phyloP scores from a whole-genome alignment of 2,113 vertebrate species.

The Pagrus major region DNA sequence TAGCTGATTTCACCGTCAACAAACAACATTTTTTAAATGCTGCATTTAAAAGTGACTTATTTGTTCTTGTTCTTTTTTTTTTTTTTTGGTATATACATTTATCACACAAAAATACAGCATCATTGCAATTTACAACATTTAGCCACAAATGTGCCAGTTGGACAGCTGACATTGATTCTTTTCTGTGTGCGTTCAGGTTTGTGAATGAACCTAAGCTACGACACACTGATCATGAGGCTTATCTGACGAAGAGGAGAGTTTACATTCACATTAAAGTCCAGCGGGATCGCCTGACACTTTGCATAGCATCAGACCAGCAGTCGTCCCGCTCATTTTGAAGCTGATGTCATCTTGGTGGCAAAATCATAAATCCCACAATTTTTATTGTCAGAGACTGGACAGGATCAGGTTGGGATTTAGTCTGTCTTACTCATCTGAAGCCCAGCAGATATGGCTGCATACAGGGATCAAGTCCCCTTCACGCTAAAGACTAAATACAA shows the following conservation, averaged over 20 bases:
- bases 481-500: constrained; percentile 18
- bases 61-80: too few relatives aligned
- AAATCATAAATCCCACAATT: background rate
- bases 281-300: constrained; percentile 55
- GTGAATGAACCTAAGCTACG: constrained; percentile 45
- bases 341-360: background rate
- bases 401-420: background rate
- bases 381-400: background rate
- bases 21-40: constrained; percentile 84
- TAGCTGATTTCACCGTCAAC: constrained; percentile 73
- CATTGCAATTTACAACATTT: constrained; percentile 81
- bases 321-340: constrained; percentile 2
- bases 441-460: constrained; percentile 22
- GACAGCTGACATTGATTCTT: constrained; percentile 74
- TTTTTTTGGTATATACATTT: constrained; percentile 76
- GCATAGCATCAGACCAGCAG: constrained; percentile 69
- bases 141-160: constrained; percentile 82
- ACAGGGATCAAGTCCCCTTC: background rate
- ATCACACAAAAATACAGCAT: constrained; percentile 91
- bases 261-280: constrained; percentile 75
- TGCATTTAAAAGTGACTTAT: constrained; percentile 84
- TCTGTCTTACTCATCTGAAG: constrained; percentile 18
- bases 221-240: constrained; percentile 44
- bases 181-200: constrained; percentile 35
- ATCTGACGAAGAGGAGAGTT: constrained; percentile 47